Conservation (phyloP, 2,113 vertebrate species). For the Antechinus flavipes region DNA sequence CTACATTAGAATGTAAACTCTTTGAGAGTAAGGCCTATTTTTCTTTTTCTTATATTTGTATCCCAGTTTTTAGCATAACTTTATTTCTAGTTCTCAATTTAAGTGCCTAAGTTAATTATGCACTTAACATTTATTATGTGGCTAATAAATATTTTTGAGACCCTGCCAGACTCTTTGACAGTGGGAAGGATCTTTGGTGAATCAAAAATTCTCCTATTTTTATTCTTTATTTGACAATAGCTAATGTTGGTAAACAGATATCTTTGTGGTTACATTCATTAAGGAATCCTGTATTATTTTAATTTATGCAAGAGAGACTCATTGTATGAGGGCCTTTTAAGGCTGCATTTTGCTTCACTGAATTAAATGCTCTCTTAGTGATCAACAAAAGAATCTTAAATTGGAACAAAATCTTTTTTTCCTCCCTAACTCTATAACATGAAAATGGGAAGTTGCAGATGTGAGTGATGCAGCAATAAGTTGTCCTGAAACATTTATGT, state of each 20-base stretch:
- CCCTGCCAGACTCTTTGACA: neutral
- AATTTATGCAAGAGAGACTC: neutral
- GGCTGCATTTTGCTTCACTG: neutral
- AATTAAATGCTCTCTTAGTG: neutral
- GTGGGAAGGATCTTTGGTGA: neutral
- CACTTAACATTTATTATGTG: neutral
- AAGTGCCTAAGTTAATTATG: neutral
- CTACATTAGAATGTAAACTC: neutral
- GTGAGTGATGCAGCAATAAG: neutral
- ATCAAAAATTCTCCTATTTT: neutral
- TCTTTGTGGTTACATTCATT: neutral
- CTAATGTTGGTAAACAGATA: neutral
- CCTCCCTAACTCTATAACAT: constrained; percentile 25
- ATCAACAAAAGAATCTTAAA: constrained; percentile 28
- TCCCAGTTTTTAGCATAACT: neutral
- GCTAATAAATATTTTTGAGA: neutral
- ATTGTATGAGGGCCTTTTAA: neutral
- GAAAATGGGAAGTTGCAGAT: neutral
- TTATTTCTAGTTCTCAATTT: neutral
- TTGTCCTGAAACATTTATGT: neutral
- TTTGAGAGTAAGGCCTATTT: neutral
- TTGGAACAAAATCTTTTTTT: constrained; percentile 13
- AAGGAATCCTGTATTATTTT: neutral
- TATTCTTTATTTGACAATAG: neutral
- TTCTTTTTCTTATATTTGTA: neutral